Evolutionary conservation across 37 sponge, comb jelly and placozoan species (phyloP).

Genomic region (Axinella damicornis): DNA sequence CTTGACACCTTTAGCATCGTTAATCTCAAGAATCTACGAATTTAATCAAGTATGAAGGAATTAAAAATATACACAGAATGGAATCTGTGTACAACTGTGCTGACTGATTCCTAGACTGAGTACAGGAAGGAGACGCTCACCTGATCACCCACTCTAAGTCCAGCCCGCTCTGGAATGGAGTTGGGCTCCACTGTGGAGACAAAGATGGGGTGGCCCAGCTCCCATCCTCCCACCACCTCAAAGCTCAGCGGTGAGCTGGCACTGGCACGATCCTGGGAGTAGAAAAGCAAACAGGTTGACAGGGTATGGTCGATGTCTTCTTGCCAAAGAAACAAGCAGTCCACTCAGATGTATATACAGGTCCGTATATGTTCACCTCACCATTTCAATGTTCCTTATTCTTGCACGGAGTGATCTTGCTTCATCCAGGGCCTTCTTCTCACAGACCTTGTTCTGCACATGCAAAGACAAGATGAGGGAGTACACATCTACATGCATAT

Average conservation of each 20-base stretch:
- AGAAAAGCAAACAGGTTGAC: not conserved
- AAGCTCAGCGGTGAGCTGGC: conserved; percentile 68
- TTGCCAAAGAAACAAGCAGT: too few species aligned
- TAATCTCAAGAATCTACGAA: conserved; percentile 55
- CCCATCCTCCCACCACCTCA: conserved; percentile 71
- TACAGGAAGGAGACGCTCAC: conserved; percentile 22
- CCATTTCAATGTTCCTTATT: conserved; percentile 59
- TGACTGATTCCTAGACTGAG: not conserved
- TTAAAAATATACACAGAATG: too few species aligned
- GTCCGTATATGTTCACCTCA: conserved; percentile 9
- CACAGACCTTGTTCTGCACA: conserved; percentile 58
- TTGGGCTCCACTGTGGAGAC: conserved; percentile 45
- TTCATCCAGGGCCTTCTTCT: conserved; percentile 61
- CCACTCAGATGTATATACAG: too few species aligned
- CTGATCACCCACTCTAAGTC: conserved; percentile 73
- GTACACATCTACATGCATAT: too few species aligned
- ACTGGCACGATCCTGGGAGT: conserved; percentile 52
- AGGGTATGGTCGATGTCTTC: too few species aligned
- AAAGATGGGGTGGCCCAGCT: conserved; percentile 49
- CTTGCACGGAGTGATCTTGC: conserved; percentile 32
- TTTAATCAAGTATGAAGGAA: not conserved
- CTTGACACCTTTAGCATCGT: conserved; percentile 58
- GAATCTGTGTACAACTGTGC: too few species aligned
- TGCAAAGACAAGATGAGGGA: too few species aligned
- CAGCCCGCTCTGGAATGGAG: conserved; percentile 50